These are phyloP conservation scores for Rotaria socialis DNA, from an alignment of 2,888 invertebrate species.

Conservation along the genomic window DNA sequence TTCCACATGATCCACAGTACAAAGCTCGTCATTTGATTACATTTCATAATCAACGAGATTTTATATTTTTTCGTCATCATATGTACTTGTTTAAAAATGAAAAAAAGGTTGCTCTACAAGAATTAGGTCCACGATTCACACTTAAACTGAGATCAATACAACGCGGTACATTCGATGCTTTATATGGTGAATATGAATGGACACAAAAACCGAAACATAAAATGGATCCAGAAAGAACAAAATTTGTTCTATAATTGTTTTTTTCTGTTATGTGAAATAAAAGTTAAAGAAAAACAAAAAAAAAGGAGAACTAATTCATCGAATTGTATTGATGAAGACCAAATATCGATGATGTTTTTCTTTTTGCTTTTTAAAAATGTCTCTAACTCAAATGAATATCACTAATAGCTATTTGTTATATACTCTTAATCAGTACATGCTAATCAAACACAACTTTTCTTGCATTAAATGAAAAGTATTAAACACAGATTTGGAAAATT, in stretches of 20 bases:
- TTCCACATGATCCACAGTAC: slow-evolving; percentile 92
- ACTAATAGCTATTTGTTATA: no score
- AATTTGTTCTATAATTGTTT: slow-evolving; percentile 25
- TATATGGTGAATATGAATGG: slow-evolving; percentile 94
- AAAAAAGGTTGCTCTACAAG: slow-evolving; percentile 71
- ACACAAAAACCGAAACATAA: slow-evolving; percentile 62
- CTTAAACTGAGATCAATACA: slow-evolving; percentile 83
- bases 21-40: slow-evolving; percentile 85
- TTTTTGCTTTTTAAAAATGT: no score
- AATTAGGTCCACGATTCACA: slow-evolving; percentile 95
- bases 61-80: slow-evolving; percentile 95
- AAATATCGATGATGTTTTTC: no score
- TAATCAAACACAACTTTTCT: no score
- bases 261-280: background rate
- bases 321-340: no score
- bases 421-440: no score
- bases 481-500: background rate
- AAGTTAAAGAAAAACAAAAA: background rate
- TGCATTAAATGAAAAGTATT: background rate
- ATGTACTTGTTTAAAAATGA: slow-evolving; percentile 66
- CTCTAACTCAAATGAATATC: no score
- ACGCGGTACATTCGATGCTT: slow-evolving; percentile 92
- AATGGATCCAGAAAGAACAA: slow-evolving; percentile 27
- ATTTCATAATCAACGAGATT: slow-evolving; percentile 97
- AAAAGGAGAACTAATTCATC: no score